Evolutionary conservation across 2,113 vertebrate genomes (phyloP).

Genomic region (Alaudala cheleensis): DNA sequence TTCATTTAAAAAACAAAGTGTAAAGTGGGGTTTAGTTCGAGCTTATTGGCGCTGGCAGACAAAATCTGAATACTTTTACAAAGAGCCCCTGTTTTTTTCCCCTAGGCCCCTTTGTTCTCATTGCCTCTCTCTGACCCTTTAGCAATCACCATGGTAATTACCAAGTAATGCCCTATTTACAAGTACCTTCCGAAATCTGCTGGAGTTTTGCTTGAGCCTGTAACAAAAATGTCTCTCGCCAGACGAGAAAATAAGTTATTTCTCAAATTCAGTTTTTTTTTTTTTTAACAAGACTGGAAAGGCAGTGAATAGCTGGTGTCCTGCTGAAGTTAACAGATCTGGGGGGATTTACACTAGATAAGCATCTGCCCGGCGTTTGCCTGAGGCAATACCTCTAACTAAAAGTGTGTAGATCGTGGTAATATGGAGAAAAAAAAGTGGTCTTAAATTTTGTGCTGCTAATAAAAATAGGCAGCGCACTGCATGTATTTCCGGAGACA

Average conservation of each 20-base stretch:
- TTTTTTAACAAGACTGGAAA: not conserved
- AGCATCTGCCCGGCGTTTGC: not conserved
- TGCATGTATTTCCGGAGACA: not conserved
- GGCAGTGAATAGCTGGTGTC: not conserved
- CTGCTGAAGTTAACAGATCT: not conserved
- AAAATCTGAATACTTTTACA: slow-evolving; percentile 26
- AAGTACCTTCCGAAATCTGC: not conserved
- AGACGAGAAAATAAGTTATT: not conserved
- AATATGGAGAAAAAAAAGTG: not conserved
- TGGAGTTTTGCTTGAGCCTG: not conserved
- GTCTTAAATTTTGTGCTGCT: not conserved
- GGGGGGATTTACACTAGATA: not conserved
- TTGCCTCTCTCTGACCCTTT: not conserved
- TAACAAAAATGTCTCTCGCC: not conserved
- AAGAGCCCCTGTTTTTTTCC: not conserved
- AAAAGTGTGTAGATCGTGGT: not conserved
- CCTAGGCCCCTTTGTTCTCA: not conserved
- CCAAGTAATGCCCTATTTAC: slow-evolving; percentile 7
- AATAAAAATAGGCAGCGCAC: not conserved
- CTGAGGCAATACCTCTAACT: not conserved
- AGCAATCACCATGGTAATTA: slow-evolving; percentile 32
- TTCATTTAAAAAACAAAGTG: not conserved
- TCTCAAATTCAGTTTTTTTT: not conserved
- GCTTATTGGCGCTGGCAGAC: not conserved
- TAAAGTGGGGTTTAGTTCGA: not conserved